phyloP scores from a whole-genome alignment of 2,888 invertebrate species.

The Eudemis profundana region DNA sequence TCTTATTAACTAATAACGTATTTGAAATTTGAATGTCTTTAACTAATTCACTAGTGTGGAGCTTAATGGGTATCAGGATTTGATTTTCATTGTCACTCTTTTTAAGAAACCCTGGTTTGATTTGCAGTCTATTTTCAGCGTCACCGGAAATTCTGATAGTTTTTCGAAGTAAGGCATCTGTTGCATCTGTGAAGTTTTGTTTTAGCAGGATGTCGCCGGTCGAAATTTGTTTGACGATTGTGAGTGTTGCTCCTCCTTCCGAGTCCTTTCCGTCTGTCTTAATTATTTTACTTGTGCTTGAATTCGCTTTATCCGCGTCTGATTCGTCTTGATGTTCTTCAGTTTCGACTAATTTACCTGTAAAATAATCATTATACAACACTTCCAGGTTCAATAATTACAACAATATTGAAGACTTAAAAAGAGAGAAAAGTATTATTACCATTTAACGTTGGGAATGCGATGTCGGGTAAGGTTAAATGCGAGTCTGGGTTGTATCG shows the following conservation, averaged over 20 bases:
- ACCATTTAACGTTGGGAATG: slow-evolving; percentile 92
- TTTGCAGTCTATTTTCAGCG: slow-evolving; percentile 76
- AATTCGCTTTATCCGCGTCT: slow-evolving; percentile 75
- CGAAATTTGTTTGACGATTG: slow-evolving; percentile 77
- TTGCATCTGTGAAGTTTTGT: slow-evolving; percentile 70
- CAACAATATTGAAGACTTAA: neutral
- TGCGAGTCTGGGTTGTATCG: slow-evolving; percentile 89
- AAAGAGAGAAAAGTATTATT: slow-evolving; percentile 80
- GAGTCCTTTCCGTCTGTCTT: slow-evolving; percentile 67
- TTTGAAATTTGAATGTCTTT: slow-evolving; percentile 78
- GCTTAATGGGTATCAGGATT: slow-evolving; percentile 77
- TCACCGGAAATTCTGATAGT: slow-evolving; percentile 79
- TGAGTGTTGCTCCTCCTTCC: slow-evolving; percentile 71
- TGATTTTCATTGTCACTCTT: slow-evolving; percentile 79
- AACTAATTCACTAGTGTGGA: slow-evolving; percentile 77
- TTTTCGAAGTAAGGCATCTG: slow-evolving; percentile 77
- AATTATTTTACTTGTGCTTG: slow-evolving; percentile 62
- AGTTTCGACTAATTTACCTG: slow-evolving; percentile 86
- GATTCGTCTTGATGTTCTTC: slow-evolving; percentile 86
- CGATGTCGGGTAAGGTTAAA: slow-evolving; percentile 88
- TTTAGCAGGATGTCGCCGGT: slow-evolving; percentile 78
- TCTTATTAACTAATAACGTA: slow-evolving; percentile 80
- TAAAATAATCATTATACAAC: slow-evolving; percentile 47
- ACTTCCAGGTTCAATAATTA: neutral
- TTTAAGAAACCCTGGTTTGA: slow-evolving; percentile 76